phyloP scores from a whole-genome alignment of 1,140 invertebrate species.

The Microplitis demolitor region DNA sequence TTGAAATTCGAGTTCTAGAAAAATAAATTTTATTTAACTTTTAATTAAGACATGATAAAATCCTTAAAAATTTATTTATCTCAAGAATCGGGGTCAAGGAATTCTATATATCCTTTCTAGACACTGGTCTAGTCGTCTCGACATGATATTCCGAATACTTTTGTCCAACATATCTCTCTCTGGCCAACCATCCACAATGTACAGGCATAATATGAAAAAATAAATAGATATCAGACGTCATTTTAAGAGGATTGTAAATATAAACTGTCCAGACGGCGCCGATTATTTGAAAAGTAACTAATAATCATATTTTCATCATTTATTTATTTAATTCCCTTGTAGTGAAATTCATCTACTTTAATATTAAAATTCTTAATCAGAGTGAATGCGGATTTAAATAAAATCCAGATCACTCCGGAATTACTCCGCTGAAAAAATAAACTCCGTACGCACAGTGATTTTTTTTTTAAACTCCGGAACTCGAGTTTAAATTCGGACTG shows the following conservation, averaged over 20 bases:
- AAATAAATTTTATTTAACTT: too few relatives aligned
- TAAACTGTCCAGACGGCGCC: constrained; percentile 11
- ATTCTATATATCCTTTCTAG: neutral
- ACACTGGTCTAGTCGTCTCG: neutral
- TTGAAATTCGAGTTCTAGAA: too few relatives aligned
- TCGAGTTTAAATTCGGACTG: too few relatives aligned
- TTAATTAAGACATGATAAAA: neutral
- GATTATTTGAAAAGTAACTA: neutral
- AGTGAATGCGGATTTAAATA: too few relatives aligned
- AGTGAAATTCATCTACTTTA: too few relatives aligned
- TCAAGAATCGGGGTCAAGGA: constrained; percentile 10
- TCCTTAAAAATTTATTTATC: neutral
- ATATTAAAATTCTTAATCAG: too few relatives aligned
- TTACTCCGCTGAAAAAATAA: too few relatives aligned
- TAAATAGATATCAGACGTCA: neutral
- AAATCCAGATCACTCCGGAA: too few relatives aligned
- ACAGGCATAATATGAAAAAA: neutral
- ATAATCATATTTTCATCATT: neutral
- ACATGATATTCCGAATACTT: constrained; percentile 5
- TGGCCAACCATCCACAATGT: neutral
- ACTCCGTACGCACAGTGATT: too few relatives aligned
- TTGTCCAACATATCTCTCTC: neutral
- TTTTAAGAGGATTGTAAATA: neutral
- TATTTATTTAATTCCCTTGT: neutral
- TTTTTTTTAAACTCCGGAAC: too few relatives aligned